phyloP scores from a whole-genome alignment of 2,888 invertebrate species.

The Agrilus mali region DNA sequence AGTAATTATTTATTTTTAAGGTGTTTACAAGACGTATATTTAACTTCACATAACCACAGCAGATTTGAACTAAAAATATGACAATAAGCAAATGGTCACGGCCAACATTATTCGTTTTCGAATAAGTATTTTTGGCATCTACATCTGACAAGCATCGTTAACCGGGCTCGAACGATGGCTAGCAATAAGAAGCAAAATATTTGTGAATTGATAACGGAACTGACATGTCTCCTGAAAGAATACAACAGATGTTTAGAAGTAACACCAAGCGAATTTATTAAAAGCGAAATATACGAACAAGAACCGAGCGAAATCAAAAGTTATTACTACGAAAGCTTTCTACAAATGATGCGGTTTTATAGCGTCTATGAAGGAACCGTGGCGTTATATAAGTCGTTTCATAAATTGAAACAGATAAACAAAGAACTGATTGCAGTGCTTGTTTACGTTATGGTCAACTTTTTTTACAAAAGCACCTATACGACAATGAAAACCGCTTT shows the following conservation, averaged over 20 bases:
- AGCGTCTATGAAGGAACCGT: constrained; percentile 4
- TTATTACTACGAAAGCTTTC: not conserved
- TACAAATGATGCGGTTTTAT: constrained; percentile 1
- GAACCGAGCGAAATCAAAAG: not conserved
- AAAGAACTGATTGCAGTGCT: constrained; percentile 14
- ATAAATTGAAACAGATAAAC: constrained; percentile 14
- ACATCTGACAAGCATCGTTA: too few species aligned
- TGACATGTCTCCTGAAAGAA: constrained; percentile 11
- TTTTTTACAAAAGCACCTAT: constrained; percentile 5
- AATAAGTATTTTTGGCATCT: too few species aligned
- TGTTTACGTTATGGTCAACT: constrained; percentile 21
- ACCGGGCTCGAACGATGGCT: too few species aligned
- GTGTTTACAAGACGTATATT: too few species aligned
- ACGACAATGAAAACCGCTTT: constrained; percentile 14
- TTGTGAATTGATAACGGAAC: too few species aligned
- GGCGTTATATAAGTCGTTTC: constrained; percentile 10
- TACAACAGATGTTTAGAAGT: constrained; percentile 11
- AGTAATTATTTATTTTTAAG: too few species aligned
- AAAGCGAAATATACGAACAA: constrained; percentile 7
- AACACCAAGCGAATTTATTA: constrained; percentile 19
- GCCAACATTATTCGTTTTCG: too few species aligned
- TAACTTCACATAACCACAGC: too few species aligned
- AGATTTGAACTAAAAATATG: too few species aligned
- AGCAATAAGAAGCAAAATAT: too few species aligned
- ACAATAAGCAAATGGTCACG: too few species aligned